phyloP scores from a whole-genome alignment of 2,888 invertebrate genomes.

The Lepidochitona cinerea region DNA sequence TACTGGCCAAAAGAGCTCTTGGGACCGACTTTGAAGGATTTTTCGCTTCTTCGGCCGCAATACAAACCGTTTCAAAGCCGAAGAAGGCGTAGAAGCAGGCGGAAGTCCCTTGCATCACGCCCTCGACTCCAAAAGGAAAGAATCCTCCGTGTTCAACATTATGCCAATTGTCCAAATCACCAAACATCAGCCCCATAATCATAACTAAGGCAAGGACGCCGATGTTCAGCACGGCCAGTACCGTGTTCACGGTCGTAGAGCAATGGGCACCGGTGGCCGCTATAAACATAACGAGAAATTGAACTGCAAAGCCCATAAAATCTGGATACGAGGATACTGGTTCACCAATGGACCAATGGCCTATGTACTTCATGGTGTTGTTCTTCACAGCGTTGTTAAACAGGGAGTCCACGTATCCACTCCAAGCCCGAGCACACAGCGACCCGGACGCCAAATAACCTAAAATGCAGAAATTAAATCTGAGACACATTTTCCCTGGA shows the following conservation, averaged over 20 bases:
- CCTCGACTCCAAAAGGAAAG: constrained; percentile 57
- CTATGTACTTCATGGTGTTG: constrained; percentile 33
- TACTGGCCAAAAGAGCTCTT: constrained; percentile 60
- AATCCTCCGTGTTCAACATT: constrained; percentile 62
- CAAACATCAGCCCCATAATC: constrained; percentile 84
- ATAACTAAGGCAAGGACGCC: constrained; percentile 67
- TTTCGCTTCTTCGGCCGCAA: constrained; percentile 70
- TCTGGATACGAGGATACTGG: constrained; percentile 65
- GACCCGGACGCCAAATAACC: constrained; percentile 35
- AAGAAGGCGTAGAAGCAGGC: constrained; percentile 71
- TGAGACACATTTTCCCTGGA: too few species aligned
- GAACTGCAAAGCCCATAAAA: constrained; percentile 64
- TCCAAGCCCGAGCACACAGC: constrained; percentile 70
- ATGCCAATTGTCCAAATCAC: constrained; percentile 86
- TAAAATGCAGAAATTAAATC: constrained; percentile 20
- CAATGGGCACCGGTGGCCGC: constrained; percentile 62
- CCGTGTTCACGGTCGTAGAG: constrained; percentile 68
- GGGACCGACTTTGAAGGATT: constrained; percentile 68
- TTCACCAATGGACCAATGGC: constrained; percentile 40
- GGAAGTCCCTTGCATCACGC: constrained; percentile 69
- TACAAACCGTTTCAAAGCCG: constrained; percentile 70
- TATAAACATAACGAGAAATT: constrained; percentile 72
- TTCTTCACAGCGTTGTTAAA: constrained; percentile 55
- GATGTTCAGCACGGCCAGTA: constrained; percentile 65
- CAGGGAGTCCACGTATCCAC: constrained; percentile 62